These are phyloP conservation scores for Nylanderia fulva DNA, from an alignment of 1,140 invertebrate species.

Conservation along the genomic window DNA sequence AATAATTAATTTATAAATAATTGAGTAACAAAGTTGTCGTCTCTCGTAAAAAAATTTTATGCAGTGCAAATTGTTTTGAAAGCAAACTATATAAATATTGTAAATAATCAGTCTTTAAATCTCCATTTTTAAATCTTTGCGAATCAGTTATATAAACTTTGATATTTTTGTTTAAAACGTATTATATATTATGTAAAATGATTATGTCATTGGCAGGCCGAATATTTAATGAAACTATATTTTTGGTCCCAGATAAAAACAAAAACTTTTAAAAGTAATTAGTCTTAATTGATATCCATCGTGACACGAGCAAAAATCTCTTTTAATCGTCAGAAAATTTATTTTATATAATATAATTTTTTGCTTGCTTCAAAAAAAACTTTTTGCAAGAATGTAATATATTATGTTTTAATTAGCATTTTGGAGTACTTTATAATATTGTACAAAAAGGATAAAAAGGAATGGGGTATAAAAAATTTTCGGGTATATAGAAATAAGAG, in stretches of 20 bases:
- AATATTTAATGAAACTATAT: conserved; percentile 9
- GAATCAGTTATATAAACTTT: conserved; percentile 32
- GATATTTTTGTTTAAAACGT: conserved; percentile 10
- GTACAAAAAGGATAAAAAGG: neutral
- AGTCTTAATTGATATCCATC: neutral
- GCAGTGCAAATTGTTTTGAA: conserved; percentile 32
- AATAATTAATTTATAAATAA: conserved; percentile 15
- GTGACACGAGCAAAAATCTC: conserved; percentile 32
- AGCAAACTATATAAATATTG: conserved; percentile 7
- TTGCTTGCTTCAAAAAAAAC: neutral
- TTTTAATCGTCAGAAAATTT: neutral
- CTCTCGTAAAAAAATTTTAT: neutral
- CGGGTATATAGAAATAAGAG: neutral
- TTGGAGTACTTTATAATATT: neutral
- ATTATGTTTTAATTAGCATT: neutral
- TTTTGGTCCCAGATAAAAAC: conserved; percentile 47
- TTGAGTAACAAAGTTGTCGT: neutral
- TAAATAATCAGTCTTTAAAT: conserved; percentile 59
- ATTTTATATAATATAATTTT: neutral
- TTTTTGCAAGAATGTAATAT: neutral
- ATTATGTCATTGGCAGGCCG: conserved; percentile 24
- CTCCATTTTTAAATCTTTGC: conserved; percentile 18
- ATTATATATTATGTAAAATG: neutral
- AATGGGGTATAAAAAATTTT: neutral
- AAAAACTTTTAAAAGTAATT: conserved; percentile 6